Evolutionary conservation across 2,113 vertebrate genomes (phyloP).

Genomic region (Gnathonemus longibarbis): DNA sequence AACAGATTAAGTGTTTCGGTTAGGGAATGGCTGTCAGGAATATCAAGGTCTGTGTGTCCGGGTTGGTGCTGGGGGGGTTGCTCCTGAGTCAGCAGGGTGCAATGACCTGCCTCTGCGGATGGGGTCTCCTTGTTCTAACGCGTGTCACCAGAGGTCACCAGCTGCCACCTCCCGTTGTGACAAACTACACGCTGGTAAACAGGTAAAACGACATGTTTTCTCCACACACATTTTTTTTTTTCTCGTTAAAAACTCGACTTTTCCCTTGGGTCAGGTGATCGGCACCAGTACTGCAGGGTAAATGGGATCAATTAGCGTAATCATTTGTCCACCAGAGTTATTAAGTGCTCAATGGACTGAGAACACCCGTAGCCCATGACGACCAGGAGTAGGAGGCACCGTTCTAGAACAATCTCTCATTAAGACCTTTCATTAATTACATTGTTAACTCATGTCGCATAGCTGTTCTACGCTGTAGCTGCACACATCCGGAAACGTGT

Average conservation of each 20-base stretch:
- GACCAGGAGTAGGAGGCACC: not conserved
- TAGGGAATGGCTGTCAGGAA: not conserved
- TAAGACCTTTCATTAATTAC: conserved; percentile 2
- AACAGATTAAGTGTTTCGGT: not conserved
- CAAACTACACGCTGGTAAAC: not conserved
- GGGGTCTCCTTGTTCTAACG: not conserved
- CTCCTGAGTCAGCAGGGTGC: not conserved
- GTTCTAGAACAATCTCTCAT: not conserved
- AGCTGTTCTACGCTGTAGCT: not conserved
- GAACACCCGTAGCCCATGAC: not conserved
- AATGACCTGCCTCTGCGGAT: not conserved
- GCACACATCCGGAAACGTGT: not conserved
- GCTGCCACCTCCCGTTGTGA: not conserved
- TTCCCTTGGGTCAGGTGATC: not conserved
- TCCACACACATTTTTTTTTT: not conserved
- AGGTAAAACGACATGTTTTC: not conserved
- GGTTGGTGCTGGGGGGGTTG: not conserved
- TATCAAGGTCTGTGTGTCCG: not conserved
- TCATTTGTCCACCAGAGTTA: not conserved
- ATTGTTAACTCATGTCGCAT: not conserved
- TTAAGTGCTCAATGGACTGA: not conserved
- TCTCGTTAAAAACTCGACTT: not conserved
- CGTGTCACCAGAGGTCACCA: not conserved
- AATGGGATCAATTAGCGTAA: not conserved
- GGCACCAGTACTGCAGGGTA: not conserved